Percentiles rank a stretch among this genome's conserved stretches.
These are phyloP conservation scores for Phylloscopus trochilus DNA, from an alignment of 2,113 vertebrate genomes.

Conservation along the genomic window DNA sequence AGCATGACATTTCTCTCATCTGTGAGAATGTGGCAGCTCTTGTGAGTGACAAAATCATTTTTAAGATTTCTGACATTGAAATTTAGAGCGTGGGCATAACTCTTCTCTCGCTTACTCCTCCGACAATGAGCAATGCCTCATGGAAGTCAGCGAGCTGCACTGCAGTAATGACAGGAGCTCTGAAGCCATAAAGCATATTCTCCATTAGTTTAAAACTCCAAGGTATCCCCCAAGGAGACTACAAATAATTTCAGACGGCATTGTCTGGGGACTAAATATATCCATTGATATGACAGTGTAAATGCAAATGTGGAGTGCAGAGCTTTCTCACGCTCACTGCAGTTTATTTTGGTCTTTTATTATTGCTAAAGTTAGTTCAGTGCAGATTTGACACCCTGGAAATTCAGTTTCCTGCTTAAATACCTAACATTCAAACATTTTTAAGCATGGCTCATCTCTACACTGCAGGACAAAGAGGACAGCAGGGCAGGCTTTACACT, in stretches of 20 bases:
- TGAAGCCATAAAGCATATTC: slow-evolving; percentile 29
- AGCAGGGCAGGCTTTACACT: neutral
- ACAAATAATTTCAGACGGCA: slow-evolving; percentile 20
- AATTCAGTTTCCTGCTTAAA: neutral
- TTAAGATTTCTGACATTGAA: slow-evolving; percentile 7
- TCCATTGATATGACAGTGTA: neutral
- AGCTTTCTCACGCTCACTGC: neutral
- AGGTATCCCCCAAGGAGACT: slow-evolving; percentile 15
- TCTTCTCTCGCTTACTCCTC: neutral
- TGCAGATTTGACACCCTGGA: neutral
- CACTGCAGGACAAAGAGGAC: neutral
- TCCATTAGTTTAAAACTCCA: slow-evolving; percentile 35
- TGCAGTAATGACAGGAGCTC: slow-evolving; percentile 13
- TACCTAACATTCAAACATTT: neutral
- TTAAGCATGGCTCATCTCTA: neutral
- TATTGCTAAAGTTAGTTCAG: neutral
- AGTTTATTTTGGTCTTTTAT: neutral
- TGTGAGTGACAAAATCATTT: neutral
- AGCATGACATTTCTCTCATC: slow-evolving; percentile 32
- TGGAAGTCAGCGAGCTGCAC: neutral
- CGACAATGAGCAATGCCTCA: neutral
- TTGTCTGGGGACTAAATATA: slow-evolving; percentile 22
- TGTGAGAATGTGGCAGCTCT: neutral
- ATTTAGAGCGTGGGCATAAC: slow-evolving; percentile 18
- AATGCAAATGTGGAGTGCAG: neutral